These are phyloP conservation scores for Carcina quercana DNA, from an alignment of 2,888 invertebrate species.

Conservation along the genomic window DNA sequence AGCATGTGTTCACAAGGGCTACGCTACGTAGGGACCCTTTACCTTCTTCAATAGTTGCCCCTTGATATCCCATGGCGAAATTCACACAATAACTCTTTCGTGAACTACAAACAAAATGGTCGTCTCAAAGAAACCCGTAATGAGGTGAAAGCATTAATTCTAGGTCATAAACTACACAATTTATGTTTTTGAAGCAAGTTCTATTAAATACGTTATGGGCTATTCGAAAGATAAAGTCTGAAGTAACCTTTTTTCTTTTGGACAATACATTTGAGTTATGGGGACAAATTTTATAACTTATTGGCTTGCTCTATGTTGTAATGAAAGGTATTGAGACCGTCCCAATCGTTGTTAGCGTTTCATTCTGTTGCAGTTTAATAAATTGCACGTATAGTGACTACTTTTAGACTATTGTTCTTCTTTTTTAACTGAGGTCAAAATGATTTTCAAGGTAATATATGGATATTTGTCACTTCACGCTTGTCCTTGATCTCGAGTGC, in stretches of 20 bases:
- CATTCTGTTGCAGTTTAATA: too few relatives aligned
- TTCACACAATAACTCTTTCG: constrained; percentile 67
- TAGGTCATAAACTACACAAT: constrained; percentile 67
- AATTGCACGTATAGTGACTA: too few relatives aligned
- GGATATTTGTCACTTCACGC: too few relatives aligned
- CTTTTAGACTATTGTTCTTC: too few relatives aligned
- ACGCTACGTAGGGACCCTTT: too few relatives aligned
- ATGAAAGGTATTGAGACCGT: too few relatives aligned
- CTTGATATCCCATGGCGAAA: constrained; percentile 18
- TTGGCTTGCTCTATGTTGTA: constrained; percentile 18
- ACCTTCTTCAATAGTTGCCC: too few relatives aligned
- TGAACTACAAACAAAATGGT: constrained; percentile 65
- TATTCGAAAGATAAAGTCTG: constrained; percentile 39
- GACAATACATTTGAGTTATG: constrained; percentile 62
- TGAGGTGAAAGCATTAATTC: constrained; percentile 66
- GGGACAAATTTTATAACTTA: constrained; percentile 49
- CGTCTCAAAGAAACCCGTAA: constrained; percentile 60
- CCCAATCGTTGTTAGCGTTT: too few relatives aligned
- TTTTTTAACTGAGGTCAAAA: too few relatives aligned
- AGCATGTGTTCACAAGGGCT: too few relatives aligned
- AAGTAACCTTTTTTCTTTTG: constrained; percentile 33
- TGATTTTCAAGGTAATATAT: too few relatives aligned
- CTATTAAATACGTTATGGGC: constrained; percentile 68
- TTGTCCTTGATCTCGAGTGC: too few relatives aligned
- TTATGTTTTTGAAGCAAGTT: constrained; percentile 53